Evolutionary conservation across 2,888 invertebrate genomes (phyloP), one percentile per base, ranked within the genome.

Genomic region (Drosophila algonquin): DNA sequence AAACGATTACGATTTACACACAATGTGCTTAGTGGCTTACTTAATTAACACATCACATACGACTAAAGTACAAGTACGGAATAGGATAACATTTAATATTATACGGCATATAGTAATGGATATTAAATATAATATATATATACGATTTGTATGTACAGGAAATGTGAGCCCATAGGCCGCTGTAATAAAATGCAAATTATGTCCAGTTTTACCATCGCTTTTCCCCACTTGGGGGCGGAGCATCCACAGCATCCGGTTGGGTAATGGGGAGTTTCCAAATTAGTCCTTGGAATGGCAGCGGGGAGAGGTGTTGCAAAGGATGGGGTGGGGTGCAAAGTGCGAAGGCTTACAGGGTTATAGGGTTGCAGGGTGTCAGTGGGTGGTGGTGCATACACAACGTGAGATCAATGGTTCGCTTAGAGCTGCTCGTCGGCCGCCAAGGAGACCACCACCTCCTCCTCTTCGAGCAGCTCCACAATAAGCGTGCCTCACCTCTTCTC

Each of bases 401-500:
- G 73, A 76, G 84, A 83, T 86, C 82, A 75, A 61, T 57, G 64
- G 67, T 58, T 21, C 48, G 57, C 54, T 83, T 80, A 85, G 83
- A 87, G 85, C 86, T 85, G 86, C 67, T 85, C 81, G 45, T 83
- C 89, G 60, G 77, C 77, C 61, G 77, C 73, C 50, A 71, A 76
- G 76, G 89, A 48, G 30, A 87, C 78, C 63, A 82, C 81, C 51
- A 87, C 82, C 57, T 80, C 81, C 76, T 90, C 87, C 56, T 80
- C 87, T 72, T 90, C 84, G 77, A 90, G 81, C 80, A 90, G 83
- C 64, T 87, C 77, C 77, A 89, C 85, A 67, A 85, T 75, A 61
- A 89, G 81, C 70, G 89, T 91, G 72, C 90, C 92, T 92, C 92
- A 92, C 92, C 92, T 92, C 76, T 91, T 91, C 72, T 92, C 92